Percentiles rank a stretch among this genome's conserved stretches.
These are phyloP conservation scores for Chrysolina haemoptera DNA, from an alignment of 2,888 invertebrate genomes.

Conservation along the genomic window DNA sequence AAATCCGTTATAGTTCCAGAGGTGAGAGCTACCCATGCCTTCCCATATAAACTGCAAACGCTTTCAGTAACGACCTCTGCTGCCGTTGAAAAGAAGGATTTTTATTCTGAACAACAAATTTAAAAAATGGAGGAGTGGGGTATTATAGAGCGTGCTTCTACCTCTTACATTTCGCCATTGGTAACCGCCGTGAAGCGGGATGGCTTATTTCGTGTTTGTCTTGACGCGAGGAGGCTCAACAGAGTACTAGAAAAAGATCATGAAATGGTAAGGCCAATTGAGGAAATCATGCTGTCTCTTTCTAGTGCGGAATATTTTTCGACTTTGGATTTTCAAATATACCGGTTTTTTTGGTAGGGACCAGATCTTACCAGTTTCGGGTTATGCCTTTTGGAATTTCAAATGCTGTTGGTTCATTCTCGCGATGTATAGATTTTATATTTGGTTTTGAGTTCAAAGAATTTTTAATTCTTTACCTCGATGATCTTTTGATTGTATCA, in stretches of 20 bases:
- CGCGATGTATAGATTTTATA: not conserved
- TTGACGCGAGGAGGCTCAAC: conserved; percentile 6
- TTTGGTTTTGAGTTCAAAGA: not conserved
- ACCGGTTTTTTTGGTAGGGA: conserved; percentile 24
- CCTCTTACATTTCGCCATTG: not conserved
- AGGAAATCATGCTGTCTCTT: not conserved
- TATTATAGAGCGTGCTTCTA: conserved; percentile 6
- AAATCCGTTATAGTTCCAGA: not conserved
- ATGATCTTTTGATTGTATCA: conserved; percentile 4
- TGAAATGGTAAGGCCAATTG: not conserved
- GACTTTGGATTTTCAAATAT: not conserved
- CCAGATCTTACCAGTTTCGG: not conserved
- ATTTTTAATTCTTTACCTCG: not conserved
- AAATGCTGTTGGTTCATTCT: not conserved
- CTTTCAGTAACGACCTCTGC: not conserved
- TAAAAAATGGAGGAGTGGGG: conserved; percentile 3
- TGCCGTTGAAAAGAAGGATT: not conserved
- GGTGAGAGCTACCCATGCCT: not conserved
- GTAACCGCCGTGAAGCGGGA: not conserved
- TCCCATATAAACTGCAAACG: not conserved
- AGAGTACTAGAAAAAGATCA: not conserved
- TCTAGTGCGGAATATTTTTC: conserved; percentile 6
- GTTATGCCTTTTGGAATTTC: conserved; percentile 4
- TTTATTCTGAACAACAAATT: not conserved
- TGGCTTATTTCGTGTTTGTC: not conserved